Evolutionary conservation across 2,797 vertebrate species (phyloP).

Genomic region (Neostethus bicornis): DNA sequence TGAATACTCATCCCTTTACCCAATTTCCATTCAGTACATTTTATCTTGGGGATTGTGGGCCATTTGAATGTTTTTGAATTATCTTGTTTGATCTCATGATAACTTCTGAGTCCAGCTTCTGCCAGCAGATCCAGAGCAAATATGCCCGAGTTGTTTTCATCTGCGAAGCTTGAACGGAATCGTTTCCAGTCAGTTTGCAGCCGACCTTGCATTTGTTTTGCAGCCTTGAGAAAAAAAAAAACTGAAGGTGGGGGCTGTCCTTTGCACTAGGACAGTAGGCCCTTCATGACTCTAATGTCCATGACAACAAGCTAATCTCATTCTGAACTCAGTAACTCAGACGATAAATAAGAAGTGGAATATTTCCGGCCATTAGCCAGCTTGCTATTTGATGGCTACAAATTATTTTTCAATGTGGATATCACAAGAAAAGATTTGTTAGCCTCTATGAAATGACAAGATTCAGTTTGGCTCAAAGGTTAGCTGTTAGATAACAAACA

Average conservation of each 20-base stretch:
- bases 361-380: constrained; percentile 4
- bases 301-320: constrained; percentile 36
- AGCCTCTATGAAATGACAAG: too few species aligned
- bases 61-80: constrained; percentile 54
- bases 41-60: constrained; percentile 4
- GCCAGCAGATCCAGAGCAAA: constrained; percentile 5
- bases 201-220: constrained; percentile 15
- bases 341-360: constrained; percentile 1
- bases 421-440: too few species aligned
- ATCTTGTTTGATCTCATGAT: constrained; percentile 25
- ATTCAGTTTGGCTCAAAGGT: too few species aligned
- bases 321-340: constrained; percentile 5
- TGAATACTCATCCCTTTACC: constrained; percentile 21
- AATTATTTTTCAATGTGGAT: too few species aligned
- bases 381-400: too few species aligned
- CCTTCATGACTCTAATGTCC: constrained; percentile 45
- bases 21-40: constrained; percentile 19
- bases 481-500: too few species aligned
- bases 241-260: background rate
- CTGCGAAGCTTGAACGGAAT: constrained; percentile 23
- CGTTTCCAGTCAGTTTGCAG: constrained; percentile 26
- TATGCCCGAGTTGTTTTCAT: constrained; percentile 23
- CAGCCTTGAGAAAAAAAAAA: constrained; percentile 28
- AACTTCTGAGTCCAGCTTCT: constrained; percentile 5
- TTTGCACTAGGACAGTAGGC: constrained; percentile 12